Evolutionary conservation across 2,113 vertebrate species (phyloP), one percentile per base, ranked within the genome.

Genomic region (Tachysurus fulvidraco): DNA sequence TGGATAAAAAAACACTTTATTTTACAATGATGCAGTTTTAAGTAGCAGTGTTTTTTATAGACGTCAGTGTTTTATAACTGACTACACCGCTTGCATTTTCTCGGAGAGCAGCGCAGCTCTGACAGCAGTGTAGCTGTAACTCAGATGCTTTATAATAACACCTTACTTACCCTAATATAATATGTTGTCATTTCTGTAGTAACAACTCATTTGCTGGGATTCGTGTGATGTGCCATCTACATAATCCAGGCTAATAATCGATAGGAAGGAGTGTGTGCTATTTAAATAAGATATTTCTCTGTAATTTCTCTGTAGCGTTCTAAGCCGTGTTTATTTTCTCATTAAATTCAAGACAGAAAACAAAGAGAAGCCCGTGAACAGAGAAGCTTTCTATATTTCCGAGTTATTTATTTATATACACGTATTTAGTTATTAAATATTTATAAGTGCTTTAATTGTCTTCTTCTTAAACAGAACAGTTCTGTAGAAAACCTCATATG

Each of bases 1-100:
- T 80, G 5, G 59, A 85, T 89, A 67, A 16, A 69, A 36, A 55
- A 30, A 36, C 25, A 64, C 57, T 64, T 82, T 6, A 14, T 82
- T 25, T 50, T 50, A 25, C 21, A 46, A 50, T 25, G 0, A 19
- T 41, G 52, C 36, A 36, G 28, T 80, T 80, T 23, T 41, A 36
- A 23, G 30, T 2, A 57, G 54, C n/a, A 12, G 46, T 0, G 74
- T 77, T 28, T 54, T n/a, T 76, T 52, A n/a, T 76, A 52, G 73
- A 52, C 6, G 44, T 46, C 41, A 74, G 11, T 76, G 23, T 78
- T 78, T 78, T 55, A 30, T 3, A 17, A 54, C 73, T 2, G 44
- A 44, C 25, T 8, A 23, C 46, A 77, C 23, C 74, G 0, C 52
- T 54, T 54, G 50, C 28, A 54, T 77, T 78, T 8, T 28, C 50